Base-by-base conservation (phyloP, 2,888 invertebrate species). In the Leistus spinibarbis region DNA sequence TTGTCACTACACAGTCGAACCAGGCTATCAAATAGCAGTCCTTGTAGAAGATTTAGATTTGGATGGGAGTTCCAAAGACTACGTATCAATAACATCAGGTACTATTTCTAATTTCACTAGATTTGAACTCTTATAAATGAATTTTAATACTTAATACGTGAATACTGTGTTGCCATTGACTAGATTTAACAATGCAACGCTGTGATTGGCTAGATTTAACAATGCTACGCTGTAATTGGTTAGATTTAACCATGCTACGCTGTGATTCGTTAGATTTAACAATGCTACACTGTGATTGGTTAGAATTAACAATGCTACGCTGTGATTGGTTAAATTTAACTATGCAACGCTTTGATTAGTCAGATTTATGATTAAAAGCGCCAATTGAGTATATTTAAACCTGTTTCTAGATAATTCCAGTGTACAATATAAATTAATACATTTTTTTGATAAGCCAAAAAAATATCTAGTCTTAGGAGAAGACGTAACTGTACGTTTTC, bases 11-110 rank as follows among this genome's bases (percentile, higher is more conserved):
- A 69, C 24, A 56, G 22, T 69, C 23, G 20, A 22, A 56, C 10
- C 3, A n/a, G 71, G 71, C n/a, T 71, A 64, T 19, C 54, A 64
- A 64, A 71, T 71, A 23, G 63, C 63, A 69, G 86, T 88, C 5
- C 75, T 56, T 19, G 69, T 79, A 22, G 67, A 76, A 24, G 20
- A 22, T 16, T 27, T 79, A 2, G 72, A 78, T 23, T n/a, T 79
- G 13, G 68, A 77, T 54, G 74, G 79, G 10, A 13, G 10, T 1
- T 54, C 56, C 17, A 76, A 78, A 9, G 76, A 79, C 57, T 77
- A 75, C 76, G 53, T 79, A 16, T 9, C 76, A 7, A 77, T 79
- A 10, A 78, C 77, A 76, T 27, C 78, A 76, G 79, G 79, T 78
- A 76, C 10, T 27, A n/a, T 7, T 16, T 56, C 16, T 56, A 16